Conservation (phyloP, 2,797 vertebrate species). For the Petrocephalus schoutedeni region DNA sequence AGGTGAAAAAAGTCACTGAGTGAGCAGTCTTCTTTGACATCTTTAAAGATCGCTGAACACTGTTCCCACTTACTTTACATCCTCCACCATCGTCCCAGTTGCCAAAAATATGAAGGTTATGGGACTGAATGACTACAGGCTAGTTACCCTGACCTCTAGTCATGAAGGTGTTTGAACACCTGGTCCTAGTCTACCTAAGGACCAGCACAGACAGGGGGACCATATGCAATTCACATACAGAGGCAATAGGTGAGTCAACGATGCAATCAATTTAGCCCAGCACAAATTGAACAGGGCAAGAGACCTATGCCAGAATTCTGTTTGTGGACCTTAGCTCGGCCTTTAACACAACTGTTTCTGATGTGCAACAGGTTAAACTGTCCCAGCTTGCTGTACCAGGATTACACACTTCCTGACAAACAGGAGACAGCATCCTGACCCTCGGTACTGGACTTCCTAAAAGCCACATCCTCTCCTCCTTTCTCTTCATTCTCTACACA, state of each 20-base stretch:
- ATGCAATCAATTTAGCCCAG: neutral
- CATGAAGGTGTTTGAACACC: constrained; percentile 10
- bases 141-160: neutral
- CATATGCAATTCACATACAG: neutral
- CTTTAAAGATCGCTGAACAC: neutral
- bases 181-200: neutral
- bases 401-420: neutral
- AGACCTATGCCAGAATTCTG: neutral
- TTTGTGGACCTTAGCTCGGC: neutral
- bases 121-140: neutral
- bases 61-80: neutral
- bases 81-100: neutral
- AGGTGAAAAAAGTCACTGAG: neutral
- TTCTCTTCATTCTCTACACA: neutral
- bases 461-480: neutral
- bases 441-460: neutral
- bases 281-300: constrained; percentile 6
- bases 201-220: neutral
- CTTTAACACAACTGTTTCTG: neutral
- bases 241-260: neutral
- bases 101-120: neutral
- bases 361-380: neutral
- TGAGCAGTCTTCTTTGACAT: neutral
- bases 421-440: neutral
- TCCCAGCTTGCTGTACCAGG: neutral